phyloP scores from a whole-genome alignment of 2,113 vertebrate species.

The Melanostigma gelatinosum region DNA sequence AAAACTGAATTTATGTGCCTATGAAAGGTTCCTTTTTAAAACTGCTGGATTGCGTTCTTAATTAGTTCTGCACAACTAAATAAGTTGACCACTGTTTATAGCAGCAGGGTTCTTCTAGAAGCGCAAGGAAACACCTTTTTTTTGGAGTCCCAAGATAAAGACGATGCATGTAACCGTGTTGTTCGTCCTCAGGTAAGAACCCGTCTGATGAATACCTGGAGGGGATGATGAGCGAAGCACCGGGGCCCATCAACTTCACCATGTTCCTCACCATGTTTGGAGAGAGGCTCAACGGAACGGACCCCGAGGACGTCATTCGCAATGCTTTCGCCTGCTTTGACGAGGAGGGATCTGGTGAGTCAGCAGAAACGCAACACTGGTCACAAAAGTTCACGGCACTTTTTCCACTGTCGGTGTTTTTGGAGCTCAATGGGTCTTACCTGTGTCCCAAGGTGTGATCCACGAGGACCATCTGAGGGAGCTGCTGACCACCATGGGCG shows the following conservation, averaged over 20 bases:
- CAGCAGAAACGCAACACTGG: neutral
- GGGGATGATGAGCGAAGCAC: slow-evolving; percentile 98
- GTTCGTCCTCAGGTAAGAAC: slow-evolving; percentile 90
- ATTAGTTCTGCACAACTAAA: neutral
- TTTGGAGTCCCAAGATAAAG: neutral
- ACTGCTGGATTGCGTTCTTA: neutral
- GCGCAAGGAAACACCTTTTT: neutral
- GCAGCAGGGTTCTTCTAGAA: neutral
- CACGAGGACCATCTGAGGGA: slow-evolving; percentile 97
- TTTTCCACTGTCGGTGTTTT: no score
- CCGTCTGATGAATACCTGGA: slow-evolving; percentile 97
- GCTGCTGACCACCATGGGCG: slow-evolving; percentile 98
- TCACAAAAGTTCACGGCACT: neutral
- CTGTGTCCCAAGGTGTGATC: slow-evolving; percentile 86
- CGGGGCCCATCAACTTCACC: slow-evolving; percentile 99
- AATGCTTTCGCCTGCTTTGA: slow-evolving; percentile 99
- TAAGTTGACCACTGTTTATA: neutral
- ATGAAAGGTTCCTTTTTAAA: no score
- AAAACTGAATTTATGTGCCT: no score
- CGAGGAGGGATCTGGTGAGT: slow-evolving; percentile 92
- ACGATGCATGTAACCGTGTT: neutral
- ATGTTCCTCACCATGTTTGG: slow-evolving; percentile 99
- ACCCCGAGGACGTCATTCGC: slow-evolving; percentile 97
- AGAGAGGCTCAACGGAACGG: slow-evolving; percentile 96
- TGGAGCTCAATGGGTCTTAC: neutral